A percentile compares a stretch with the other conserved stretches of the same genome.
phyloP scores from a whole-genome alignment of 2,113 vertebrate species.

The Sturnira hondurensis region DNA sequence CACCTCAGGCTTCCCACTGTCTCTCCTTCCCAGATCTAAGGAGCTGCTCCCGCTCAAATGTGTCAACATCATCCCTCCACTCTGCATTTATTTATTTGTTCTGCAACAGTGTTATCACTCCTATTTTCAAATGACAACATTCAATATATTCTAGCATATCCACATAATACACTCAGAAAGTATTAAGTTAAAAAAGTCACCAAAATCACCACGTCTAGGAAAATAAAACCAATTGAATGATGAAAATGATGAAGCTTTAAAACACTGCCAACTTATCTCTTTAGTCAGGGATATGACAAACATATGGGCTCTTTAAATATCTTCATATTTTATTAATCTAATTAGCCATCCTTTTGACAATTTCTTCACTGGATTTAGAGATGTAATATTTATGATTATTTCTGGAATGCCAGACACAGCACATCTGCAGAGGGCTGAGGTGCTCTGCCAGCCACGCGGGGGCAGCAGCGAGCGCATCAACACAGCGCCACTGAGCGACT shows the following conservation, averaged over 20 bases:
- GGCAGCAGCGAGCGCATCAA: fast-evolving
- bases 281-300: conserved; percentile 38
- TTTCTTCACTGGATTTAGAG: neutral
- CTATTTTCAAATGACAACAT: neutral
- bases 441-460: neutral
- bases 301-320: conserved; percentile 57
- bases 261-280: conserved; percentile 50
- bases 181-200: conserved; percentile 4
- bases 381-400: neutral
- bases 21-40: neutral
- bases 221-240: neutral
- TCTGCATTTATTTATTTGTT: neutral
- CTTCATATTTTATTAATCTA: conserved; percentile 71
- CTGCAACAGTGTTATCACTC: neutral
- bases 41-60: neutral
- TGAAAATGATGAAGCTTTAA: neutral
- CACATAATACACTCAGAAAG: neutral
- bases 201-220: neutral
- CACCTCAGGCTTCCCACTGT: neutral
- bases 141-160: neutral
- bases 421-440: neutral
- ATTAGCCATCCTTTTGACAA: conserved; percentile 64
- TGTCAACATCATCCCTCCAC: neutral
- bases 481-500: neutral
- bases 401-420: neutral